Conservation (phyloP, 2,113 vertebrate genomes). For the Puma concolor region DNA sequence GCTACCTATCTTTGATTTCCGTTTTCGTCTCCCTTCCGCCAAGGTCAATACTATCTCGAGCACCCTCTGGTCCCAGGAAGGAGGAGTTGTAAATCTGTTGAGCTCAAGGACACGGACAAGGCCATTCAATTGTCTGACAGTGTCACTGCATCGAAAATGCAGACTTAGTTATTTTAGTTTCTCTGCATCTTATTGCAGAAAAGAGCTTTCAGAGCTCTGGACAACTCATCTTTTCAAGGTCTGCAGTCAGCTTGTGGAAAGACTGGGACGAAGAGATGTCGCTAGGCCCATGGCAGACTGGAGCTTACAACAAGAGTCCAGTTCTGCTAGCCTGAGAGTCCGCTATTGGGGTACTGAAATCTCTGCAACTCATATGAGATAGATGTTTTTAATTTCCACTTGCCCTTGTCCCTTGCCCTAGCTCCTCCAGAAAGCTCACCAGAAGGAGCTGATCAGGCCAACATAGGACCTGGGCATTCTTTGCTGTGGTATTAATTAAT, state of each 20-base stretch:
- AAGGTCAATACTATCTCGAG: neutral
- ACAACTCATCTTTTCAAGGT: neutral
- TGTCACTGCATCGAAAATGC: neutral
- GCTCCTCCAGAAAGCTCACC: neutral
- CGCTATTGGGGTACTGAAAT: neutral
- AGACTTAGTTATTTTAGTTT: neutral
- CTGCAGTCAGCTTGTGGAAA: neutral
- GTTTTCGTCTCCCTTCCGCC: neutral
- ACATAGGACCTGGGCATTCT: neutral
- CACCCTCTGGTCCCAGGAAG: neutral
- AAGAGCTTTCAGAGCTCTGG: neutral
- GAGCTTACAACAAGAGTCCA: neutral
- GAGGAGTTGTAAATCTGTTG: neutral
- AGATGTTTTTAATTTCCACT: neutral
- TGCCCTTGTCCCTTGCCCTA: neutral
- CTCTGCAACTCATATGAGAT: neutral
- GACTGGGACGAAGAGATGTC: neutral
- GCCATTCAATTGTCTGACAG: neutral
- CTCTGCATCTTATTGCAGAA: neutral
- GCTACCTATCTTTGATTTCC: neutral
- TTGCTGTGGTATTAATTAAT: neutral
- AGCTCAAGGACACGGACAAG: neutral
- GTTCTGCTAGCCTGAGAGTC: neutral
- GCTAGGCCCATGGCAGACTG: accelerated
- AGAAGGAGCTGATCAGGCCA: neutral